Conservation (phyloP, 2,888 invertebrate species). For the Phragmatobia fuliginosa region DNA sequence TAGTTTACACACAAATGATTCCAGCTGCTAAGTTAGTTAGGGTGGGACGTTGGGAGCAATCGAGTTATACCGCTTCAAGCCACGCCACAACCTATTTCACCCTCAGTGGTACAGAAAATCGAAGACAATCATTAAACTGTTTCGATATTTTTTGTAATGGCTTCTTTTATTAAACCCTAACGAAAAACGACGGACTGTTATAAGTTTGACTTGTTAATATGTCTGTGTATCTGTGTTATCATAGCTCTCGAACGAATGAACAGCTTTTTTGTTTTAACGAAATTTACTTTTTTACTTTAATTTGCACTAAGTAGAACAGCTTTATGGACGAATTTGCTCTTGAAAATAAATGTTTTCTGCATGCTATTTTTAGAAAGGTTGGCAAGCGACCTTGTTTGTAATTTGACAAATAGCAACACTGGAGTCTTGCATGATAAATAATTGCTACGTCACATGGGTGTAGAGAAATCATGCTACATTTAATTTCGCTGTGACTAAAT, state of each 20-base stretch:
- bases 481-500: slow-evolving; percentile 1
- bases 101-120: slow-evolving; percentile 37
- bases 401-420: slow-evolving; percentile 22
- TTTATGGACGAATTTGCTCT: neutral
- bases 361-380: slow-evolving; percentile 29
- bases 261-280: no score
- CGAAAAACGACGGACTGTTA: no score
- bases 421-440: slow-evolving; percentile 19
- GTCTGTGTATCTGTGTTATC: no score
- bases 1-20: slow-evolving; percentile 44
- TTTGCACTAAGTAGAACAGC: slow-evolving; percentile 17
- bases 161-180: no score
- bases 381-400: slow-evolving; percentile 20
- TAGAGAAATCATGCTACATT: neutral
- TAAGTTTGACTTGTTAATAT: no score
- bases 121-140: slow-evolving; percentile 53
- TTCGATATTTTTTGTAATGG: slow-evolving; percentile 41
- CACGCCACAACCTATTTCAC: slow-evolving; percentile 48
- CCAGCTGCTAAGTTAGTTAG: slow-evolving; percentile 45
- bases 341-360: slow-evolving; percentile 12
- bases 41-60: slow-evolving; percentile 45
- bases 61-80: slow-evolving; percentile 50
- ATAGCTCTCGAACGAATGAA: no score
- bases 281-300: no score
- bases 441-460: slow-evolving; percentile 13